Conservation (phyloP, 2,113 vertebrate genomes). For the Clinocottus analis region DNA sequence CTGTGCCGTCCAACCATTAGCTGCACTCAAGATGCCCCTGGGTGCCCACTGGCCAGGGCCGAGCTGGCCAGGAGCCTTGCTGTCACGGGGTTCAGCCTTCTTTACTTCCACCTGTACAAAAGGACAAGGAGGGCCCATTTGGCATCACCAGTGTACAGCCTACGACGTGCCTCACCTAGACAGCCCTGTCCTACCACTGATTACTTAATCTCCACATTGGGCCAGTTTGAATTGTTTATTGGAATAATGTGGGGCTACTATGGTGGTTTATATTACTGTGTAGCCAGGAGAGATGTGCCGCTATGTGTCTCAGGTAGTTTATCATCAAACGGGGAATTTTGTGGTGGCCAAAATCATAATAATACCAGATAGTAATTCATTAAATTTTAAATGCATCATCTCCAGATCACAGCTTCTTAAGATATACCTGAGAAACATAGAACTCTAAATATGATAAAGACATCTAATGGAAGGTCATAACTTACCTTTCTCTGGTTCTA, state of each 20-base stretch:
- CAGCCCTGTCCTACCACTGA: slow-evolving; percentile 82
- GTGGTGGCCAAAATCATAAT: background rate
- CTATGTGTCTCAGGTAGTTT: slow-evolving; percentile 97
- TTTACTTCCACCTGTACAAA: slow-evolving; percentile 99
- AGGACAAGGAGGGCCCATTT: slow-evolving; percentile 84
- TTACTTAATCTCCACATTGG: slow-evolving; percentile 86
- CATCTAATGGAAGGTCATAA: slow-evolving; percentile 95
- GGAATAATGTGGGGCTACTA: slow-evolving; percentile 77
- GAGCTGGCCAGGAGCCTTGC: slow-evolving; percentile 94
- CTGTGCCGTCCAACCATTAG: slow-evolving; percentile 98
- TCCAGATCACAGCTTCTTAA: slow-evolving; percentile 13
- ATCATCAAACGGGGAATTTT: slow-evolving; percentile 22
- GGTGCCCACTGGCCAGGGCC: slow-evolving; percentile 94
- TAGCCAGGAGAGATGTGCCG: slow-evolving; percentile 71
- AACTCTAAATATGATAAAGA: slow-evolving; percentile 73
- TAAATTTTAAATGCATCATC: background rate
- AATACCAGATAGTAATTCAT: background rate
- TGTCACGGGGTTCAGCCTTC: slow-evolving; percentile 96
- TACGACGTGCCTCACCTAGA: slow-evolving; percentile 80
- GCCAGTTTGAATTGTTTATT: slow-evolving; percentile 62
- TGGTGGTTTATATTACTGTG: slow-evolving; percentile 56
- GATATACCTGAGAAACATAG: slow-evolving; percentile 96
- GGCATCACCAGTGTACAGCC: slow-evolving; percentile 71
- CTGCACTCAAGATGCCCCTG: slow-evolving; percentile 92
- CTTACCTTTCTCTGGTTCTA: slow-evolving; percentile 98